A percentile compares a stretch with the other conserved stretches of the same genome.
phyloP scores from a whole-genome alignment of 2,888 invertebrate genomes.

The Epinotia nisella region DNA sequence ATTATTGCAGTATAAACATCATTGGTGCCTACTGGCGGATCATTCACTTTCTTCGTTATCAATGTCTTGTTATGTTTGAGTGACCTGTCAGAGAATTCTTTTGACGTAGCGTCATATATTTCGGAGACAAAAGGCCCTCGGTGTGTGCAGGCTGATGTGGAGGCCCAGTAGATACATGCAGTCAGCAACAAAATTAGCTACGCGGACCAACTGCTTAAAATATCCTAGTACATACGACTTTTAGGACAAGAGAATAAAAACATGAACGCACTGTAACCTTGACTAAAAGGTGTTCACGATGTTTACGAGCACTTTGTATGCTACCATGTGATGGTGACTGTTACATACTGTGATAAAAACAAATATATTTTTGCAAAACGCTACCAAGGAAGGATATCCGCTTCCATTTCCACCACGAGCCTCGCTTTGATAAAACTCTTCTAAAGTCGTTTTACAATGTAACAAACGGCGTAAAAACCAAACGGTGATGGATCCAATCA shows the following conservation, averaged over 20 bases:
- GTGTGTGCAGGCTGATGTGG: too few relatives aligned
- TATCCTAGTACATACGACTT: too few relatives aligned
- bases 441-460: constrained; percentile 45
- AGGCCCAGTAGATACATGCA: too few relatives aligned
- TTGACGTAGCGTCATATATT: not conserved
- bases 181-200: too few relatives aligned
- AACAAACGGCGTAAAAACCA: constrained; percentile 26
- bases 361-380: constrained; percentile 55
- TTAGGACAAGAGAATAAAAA: too few relatives aligned
- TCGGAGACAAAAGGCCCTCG: too few relatives aligned
- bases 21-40: constrained; percentile 62
- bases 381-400: constrained; percentile 37
- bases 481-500: not conserved
- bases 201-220: too few relatives aligned
- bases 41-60: constrained; percentile 74
- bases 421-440: constrained; percentile 55
- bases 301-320: not conserved
- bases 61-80: constrained; percentile 58
- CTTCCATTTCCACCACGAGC: constrained; percentile 39
- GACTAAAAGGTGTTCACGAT: not conserved
- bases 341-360: constrained; percentile 6
- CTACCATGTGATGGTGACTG: not conserved
- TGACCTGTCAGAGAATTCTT: constrained; percentile 72
- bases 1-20: constrained; percentile 69
- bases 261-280: too few relatives aligned